Evolutionary conservation across 2,888 invertebrate species (phyloP).

Genomic region (Standfussiana lucernea): DNA sequence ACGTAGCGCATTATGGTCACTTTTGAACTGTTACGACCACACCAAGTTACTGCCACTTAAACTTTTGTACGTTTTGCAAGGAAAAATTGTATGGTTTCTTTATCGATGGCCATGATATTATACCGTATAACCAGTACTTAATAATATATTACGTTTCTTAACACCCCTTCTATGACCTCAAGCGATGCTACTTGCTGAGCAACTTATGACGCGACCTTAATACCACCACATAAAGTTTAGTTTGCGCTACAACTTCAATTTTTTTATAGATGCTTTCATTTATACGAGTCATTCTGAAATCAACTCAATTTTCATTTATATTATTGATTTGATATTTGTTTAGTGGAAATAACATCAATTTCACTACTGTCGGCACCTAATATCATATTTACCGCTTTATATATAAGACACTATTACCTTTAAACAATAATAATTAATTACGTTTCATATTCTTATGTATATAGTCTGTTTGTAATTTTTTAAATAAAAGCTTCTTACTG

Average conservation of each 20-base stretch:
- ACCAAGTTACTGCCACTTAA: slow-evolving; percentile 32
- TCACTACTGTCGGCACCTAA: background rate
- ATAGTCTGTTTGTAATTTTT: too few relatives aligned
- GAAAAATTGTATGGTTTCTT: slow-evolving; percentile 21
- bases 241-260: background rate
- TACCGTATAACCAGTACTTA: background rate
- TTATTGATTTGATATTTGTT: background rate
- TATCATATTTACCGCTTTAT: background rate
- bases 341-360: background rate
- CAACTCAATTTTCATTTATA: background rate
- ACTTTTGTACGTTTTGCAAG: slow-evolving; percentile 21
- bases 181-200: background rate
- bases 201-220: background rate
- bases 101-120: background rate
- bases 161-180: background rate
- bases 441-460: background rate
- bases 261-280: background rate
- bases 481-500: too few relatives aligned
- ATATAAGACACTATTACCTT: background rate
- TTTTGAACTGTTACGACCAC: slow-evolving; percentile 41
- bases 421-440: background rate
- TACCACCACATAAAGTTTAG: background rate
- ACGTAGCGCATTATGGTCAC: slow-evolving; percentile 27
- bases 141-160: background rate
- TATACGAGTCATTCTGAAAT: background rate